Base-by-base conservation (phyloP, 2,113 vertebrate genomes). In the Struthidea cinerea region DNA sequence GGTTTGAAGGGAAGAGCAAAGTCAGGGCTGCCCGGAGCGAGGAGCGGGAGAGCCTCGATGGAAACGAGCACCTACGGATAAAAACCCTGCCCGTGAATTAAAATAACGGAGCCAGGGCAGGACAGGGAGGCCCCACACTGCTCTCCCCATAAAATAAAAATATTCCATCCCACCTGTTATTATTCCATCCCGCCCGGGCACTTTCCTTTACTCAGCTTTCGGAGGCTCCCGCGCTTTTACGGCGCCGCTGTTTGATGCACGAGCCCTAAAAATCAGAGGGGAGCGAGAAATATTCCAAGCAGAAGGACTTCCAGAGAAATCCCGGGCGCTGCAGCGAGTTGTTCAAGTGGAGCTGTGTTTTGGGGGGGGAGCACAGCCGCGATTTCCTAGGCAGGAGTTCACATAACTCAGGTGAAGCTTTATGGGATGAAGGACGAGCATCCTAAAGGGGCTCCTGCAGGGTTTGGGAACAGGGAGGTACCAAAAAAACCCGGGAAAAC, bases 61-160 rank as follows among this genome's bases (percentile, higher is more conserved):
- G 4, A 22, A 71, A 90, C 0, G 6, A 18, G 39, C 24, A 42
- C 73, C 69, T n/a, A 3, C 0, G 28, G 87, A 33, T 14, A 39
- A 67, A 89, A 59, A 17, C 11, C 47, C 32, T 20, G 28, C 6
- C 61, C 6, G 2, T 5, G 63, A 50, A 65, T 44, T 39, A 18
- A 27, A 64, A n/a, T 2, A 32, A 20, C 15, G 1, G 32, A 17
- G 86, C 57, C 3, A 2, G 84, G 33, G 7, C 19, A 35, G 49
- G n/a, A 27, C 47, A 10, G 53, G 24, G 17, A 41, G 41, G 32
- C 39, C 49, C 13, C 2, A 11, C 1, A 3, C 20, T 28, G 52
- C 12, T 6, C 13, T 8, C 41, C 59, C 13, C 63, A 19, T 42
- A 42, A 55, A 74, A n/a, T 2, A 53, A 17, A 89, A 46, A 63